Conservation (phyloP, 2,113 vertebrate species). For the Fregetta grallaria region DNA sequence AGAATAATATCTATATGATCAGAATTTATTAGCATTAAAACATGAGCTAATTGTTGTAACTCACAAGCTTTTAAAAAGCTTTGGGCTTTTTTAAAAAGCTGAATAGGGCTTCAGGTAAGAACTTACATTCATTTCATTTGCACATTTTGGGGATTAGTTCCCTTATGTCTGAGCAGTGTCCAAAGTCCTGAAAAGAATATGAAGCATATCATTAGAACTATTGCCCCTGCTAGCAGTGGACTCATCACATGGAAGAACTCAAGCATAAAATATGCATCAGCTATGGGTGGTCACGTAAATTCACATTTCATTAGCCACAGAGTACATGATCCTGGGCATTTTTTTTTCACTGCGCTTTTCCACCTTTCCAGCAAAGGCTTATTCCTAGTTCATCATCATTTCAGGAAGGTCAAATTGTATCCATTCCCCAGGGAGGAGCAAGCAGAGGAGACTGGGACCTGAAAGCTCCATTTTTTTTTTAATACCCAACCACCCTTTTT, state of each 20-base stretch:
- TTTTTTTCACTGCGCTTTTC: not conserved
- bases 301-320: conserved; percentile 52
- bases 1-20: not conserved
- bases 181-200: not conserved
- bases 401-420: not conserved
- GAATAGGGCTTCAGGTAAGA: not conserved
- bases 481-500: not conserved
- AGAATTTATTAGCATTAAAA: not conserved
- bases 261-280: conserved; percentile 53
- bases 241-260: conserved; percentile 11
- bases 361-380: not conserved
- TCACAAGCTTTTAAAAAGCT: not conserved
- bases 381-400: not conserved
- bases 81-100: not conserved
- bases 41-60: not conserved
- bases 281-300: conserved; percentile 47
- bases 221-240: not conserved
- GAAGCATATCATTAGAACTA: not conserved
- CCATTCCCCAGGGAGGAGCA: not conserved
- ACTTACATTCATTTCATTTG: not conserved
- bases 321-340: not conserved
- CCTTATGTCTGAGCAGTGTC: not conserved
- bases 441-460: not conserved
- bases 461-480: not conserved
- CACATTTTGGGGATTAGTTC: not conserved